Evolutionary conservation across 2,888 invertebrate species (phyloP), one percentile per base, ranked within the genome.

Genomic region (Acleris literana): DNA sequence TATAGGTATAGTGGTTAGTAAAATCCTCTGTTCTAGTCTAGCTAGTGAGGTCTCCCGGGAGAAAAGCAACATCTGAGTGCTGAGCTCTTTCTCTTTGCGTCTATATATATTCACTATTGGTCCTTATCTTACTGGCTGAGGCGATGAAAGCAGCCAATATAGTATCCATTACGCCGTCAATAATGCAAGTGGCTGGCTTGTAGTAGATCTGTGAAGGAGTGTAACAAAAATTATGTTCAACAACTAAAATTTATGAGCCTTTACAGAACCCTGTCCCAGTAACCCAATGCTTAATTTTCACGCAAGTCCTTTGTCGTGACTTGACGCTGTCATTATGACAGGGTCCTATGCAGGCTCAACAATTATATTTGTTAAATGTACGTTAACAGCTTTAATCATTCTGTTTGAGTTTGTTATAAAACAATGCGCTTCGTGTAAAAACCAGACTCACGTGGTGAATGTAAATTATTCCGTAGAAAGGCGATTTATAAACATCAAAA

Each of bases 131-230:
- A 93, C 93, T 87, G 33, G 90, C 90, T 39, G 87, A 88, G 11
- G 83, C 85, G 49, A 93, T 79, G 74, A 93, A 93, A 11, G 92
- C 90, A 57, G 92, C 92, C 68, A 92, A 77, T 64, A 93, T 86
- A 2, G 93, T 93, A 71, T 93, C 93, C 90, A 93, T 91, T 13
- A 79, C 92, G 1, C 88, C 92, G 70, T 93, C 92, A 69, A 93
- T 90, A 69, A 93, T 91, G 69, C 93, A 92, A 25, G 92, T 92
- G 25, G 93, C 89, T 60, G 93, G 92, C 73, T 93, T 93, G 78
- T 92, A 93, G 77, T 92, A 92, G 71, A 93, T 84, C 91, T 93
- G 81, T 65, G 71, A 53, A 39, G 1, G 13, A 13, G 4, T 39
- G 39, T 13, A 39, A 39, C 4, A 13, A 39, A 13, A 39, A 13